Conservation (phyloP, 1,140 invertebrate genomes). For the Trichonephila clavata region DNA sequence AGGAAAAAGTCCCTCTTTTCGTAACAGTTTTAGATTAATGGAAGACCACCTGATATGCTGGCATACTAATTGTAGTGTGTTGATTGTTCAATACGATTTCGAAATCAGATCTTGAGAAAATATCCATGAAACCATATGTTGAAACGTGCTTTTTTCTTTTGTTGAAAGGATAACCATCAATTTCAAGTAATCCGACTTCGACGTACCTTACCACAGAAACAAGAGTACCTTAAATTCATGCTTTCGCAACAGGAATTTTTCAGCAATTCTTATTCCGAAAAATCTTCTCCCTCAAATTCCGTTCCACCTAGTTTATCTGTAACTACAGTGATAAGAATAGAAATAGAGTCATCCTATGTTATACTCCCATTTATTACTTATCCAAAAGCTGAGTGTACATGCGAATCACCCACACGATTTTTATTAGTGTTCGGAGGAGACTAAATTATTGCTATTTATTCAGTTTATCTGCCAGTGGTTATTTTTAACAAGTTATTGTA, state of each 20-base stretch:
- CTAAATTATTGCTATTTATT: too few species aligned
- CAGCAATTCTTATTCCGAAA: too few species aligned
- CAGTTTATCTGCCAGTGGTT: too few species aligned
- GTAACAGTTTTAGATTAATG: slow-evolving; percentile 57
- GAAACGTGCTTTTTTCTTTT: neutral
- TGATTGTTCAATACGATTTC: slow-evolving; percentile 44
- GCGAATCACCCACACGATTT: too few species aligned
- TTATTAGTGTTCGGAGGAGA: too few species aligned
- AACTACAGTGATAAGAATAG: too few species aligned
- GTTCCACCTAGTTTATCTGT: too few species aligned
- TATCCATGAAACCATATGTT: neutral
- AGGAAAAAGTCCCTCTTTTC: slow-evolving; percentile 10
- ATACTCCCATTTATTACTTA: too few species aligned
- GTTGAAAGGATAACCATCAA: slow-evolving; percentile 50
- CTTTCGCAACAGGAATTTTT: neutral
- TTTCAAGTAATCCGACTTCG: slow-evolving; percentile 15
- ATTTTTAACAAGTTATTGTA: too few species aligned
- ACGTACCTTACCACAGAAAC: neutral
- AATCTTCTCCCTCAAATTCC: too few species aligned
- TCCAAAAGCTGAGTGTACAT: too few species aligned
- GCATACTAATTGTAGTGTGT: slow-evolving; percentile 47
- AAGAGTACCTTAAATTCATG: neutral
- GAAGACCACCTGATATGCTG: slow-evolving; percentile 27
- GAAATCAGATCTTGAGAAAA: slow-evolving; percentile 53
- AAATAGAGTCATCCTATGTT: too few species aligned